Base-by-base conservation (phyloP, 2,888 invertebrate genomes). In the Cerceris ruficornis region DNA sequence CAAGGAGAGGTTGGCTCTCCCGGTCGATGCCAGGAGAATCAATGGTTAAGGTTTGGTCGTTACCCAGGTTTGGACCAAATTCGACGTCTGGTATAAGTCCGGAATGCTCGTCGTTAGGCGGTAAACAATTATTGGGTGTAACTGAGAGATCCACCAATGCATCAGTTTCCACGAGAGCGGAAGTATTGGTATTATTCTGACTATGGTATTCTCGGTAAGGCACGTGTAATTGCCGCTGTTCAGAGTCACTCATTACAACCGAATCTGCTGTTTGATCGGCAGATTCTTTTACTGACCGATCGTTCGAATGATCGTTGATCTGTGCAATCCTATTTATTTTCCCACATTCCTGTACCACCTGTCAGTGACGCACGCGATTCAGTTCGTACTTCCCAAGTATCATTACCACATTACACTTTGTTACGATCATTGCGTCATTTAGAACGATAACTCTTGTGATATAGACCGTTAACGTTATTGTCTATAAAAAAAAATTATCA, bases 1-100 rank as follows among this genome's bases (percentile, higher is more conserved):
- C 96, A 68, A 98, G 94, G 85, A 98, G 95, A 92, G 98, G 98
- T 94, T 98, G 98, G 93, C 97, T 97, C 95, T 98, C 98, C 91
- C 98, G 95, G 93, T 96, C 97, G 81, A 95, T 95, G 82, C 96
- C 96, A 91, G 96, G 95, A 67, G 96, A 96, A 95, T 97, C 97
- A 95, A 96, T 95, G 94, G 95, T 95, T 92, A 92, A 88, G 93
- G 95, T 94, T 93, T 96, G 96, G 54, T 92, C 92, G 85, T 87
- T 90, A 86, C 90, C 90, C 59, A 88, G 81, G 75, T 90, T 91
- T 42, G 93, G 93, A 81, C 92, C 91, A 93, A 97, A 97, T 85
- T 95, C 95, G 87, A 97, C 95, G 93, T 97, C 97, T 86, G 97
- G 97, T 89, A 97, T 69, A 5, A 89, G 60, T 17, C 90, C 90